Evolutionary conservation across 2,888 invertebrate species (phyloP).

Genomic region (Hydraecia micacea): DNA sequence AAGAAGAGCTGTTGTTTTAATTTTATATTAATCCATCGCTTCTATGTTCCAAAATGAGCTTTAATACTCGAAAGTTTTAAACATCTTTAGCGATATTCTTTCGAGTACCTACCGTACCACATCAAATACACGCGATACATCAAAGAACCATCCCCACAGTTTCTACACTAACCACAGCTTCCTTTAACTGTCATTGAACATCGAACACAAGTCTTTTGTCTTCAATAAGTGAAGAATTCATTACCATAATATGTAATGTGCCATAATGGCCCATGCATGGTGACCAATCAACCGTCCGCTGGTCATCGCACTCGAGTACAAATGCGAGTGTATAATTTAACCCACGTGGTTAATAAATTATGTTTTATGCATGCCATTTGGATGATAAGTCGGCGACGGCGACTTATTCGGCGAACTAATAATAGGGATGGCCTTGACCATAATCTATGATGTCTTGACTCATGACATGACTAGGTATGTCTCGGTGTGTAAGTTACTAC

Average conservation of each 20-base stretch:
- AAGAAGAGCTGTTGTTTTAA: not conserved
- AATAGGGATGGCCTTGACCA: conserved; percentile 38
- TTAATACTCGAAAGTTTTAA: not conserved
- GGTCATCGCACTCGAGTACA: conserved; percentile 55
- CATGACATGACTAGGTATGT: conserved; percentile 19
- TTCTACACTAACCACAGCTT: conserved; percentile 54
- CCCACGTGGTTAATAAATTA: conserved; percentile 48
- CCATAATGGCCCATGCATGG: conserved; percentile 24
- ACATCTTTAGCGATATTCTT: not conserved
- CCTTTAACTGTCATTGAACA: conserved; percentile 52
- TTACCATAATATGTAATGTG: conserved; percentile 47
- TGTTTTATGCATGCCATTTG: conserved; percentile 24
- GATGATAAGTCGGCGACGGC: conserved; percentile 14
- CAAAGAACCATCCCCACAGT: conserved; percentile 14
- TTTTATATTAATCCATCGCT: not conserved
- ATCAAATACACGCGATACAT: not conserved
- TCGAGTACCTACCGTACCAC: not conserved
- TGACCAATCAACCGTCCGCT: conserved; percentile 51
- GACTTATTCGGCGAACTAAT: conserved; percentile 28
- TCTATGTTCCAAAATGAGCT: not conserved
- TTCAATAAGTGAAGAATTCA: conserved; percentile 50
- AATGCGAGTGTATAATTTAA: conserved; percentile 25
- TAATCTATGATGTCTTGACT: conserved; percentile 21
- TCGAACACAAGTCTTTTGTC: conserved; percentile 58
- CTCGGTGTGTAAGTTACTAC: not conserved